phyloP scores from a whole-genome alignment of 2,797 vertebrate genomes.

The Pseudomugil gertrudae region DNA sequence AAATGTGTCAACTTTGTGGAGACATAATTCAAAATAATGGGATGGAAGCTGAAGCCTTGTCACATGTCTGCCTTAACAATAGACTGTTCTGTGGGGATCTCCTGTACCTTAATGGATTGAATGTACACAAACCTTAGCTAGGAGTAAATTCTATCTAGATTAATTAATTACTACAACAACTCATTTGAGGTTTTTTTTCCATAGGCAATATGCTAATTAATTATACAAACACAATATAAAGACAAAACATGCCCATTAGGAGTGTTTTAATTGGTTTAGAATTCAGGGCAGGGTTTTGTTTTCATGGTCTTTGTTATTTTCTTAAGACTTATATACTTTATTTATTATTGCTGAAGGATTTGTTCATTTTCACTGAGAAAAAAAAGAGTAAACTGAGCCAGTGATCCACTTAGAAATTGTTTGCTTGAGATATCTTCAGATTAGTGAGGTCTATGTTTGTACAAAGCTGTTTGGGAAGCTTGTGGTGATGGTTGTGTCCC shows the following conservation, averaged over 20 bases:
- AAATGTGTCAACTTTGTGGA: constrained; percentile 39
- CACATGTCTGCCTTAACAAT: constrained; percentile 42
- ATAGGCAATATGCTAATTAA: constrained; percentile 76
- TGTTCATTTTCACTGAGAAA: constrained; percentile 40
- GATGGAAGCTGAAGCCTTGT: constrained; percentile 36
- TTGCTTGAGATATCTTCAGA: constrained; percentile 3
- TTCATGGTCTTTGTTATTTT: constrained; percentile 37
- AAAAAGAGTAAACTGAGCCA: constrained; percentile 24
- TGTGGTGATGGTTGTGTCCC: background rate
- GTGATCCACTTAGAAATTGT: constrained; percentile 16
- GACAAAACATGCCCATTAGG: constrained; percentile 71
- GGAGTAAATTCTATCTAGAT: constrained; percentile 44
- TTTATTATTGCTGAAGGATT: constrained; percentile 49
- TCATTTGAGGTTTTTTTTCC: constrained; percentile 54
- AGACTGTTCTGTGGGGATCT: constrained; percentile 36
- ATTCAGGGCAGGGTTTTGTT: constrained; percentile 41
- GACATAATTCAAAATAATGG: constrained; percentile 56
- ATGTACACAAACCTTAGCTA: constrained; percentile 68
- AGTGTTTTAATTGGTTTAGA: constrained; percentile 70
- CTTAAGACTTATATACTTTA: constrained; percentile 17
- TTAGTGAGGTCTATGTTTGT: background rate
- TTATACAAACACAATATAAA: constrained; percentile 73
- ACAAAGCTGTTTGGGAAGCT: constrained; percentile 3
- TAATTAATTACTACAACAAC: constrained; percentile 67
- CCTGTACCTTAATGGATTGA: constrained; percentile 33